These are phyloP conservation scores for Semnopithecus entellus DNA, from an alignment of 2,113 vertebrate genomes.

Conservation along the genomic window DNA sequence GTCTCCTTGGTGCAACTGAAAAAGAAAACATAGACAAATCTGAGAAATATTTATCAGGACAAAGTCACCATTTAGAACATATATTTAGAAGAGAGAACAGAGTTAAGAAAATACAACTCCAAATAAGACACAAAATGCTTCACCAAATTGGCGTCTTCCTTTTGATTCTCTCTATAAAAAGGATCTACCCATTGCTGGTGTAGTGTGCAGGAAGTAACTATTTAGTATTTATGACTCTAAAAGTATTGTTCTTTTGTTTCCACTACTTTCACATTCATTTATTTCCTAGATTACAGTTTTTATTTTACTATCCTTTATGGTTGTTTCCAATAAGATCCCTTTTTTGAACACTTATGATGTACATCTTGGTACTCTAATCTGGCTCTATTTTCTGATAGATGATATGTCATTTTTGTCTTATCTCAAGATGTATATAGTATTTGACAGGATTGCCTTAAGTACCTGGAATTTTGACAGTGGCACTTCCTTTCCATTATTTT, in stretches of 20 bases:
- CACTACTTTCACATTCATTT: neutral
- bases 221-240: neutral
- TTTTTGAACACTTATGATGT: neutral
- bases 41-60: neutral
- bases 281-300: neutral
- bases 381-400: neutral
- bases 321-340: neutral
- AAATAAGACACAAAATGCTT: neutral
- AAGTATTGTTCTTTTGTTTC: neutral
- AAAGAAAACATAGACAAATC: neutral
- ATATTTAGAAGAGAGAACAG: neutral
- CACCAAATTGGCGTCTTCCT: neutral
- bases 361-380: neutral
- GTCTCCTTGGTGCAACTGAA: neutral
- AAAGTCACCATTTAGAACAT: neutral
- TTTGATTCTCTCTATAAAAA: neutral
- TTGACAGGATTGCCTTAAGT: neutral
- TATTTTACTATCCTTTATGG: neutral
- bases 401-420: neutral
- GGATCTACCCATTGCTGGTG: neutral
- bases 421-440: neutral
- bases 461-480: neutral
- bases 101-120: neutral
- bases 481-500: neutral
- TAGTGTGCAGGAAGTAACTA: neutral